A percentile compares a stretch with the other conserved stretches of the same genome.
Conservation (phyloP, 2,113 vertebrate genomes). For the Merops nubicus region DNA sequence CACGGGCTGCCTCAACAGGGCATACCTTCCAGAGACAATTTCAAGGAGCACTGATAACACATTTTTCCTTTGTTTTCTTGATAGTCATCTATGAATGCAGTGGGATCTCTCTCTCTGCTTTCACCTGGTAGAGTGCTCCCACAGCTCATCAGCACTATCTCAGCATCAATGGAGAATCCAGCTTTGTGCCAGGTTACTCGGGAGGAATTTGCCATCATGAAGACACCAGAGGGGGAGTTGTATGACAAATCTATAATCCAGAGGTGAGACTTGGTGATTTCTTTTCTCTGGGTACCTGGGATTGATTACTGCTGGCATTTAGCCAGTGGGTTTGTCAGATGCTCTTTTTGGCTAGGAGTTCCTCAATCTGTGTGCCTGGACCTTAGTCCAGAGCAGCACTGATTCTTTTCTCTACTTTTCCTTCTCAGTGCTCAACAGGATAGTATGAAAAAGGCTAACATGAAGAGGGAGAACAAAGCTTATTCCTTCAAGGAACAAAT, state of each 20-base stretch:
- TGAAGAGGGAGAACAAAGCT: constrained; percentile 97
- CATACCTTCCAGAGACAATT: neutral
- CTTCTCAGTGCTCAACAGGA: constrained; percentile 90
- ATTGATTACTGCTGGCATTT: neutral
- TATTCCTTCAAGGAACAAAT: constrained; percentile 99
- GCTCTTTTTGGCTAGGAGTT: neutral
- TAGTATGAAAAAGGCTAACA: constrained; percentile 91
- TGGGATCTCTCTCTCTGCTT: constrained; percentile 85
- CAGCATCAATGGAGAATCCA: constrained; percentile 79
- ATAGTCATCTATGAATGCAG: constrained; percentile 85
- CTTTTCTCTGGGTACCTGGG: neutral
- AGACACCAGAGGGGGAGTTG: constrained; percentile 87
- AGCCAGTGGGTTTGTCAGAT: neutral
- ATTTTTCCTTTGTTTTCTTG: constrained; percentile 74
- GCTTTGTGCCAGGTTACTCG: constrained; percentile 86
- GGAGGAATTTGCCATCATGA: constrained; percentile 93
- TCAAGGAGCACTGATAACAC: neutral
- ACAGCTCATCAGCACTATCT: constrained; percentile 84
- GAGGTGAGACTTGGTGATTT: constrained; percentile 76
- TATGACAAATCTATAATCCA: constrained; percentile 94
- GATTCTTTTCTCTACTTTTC: neutral
- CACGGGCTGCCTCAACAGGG: neutral
- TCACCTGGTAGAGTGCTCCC: constrained; percentile 89
- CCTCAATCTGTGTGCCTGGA: neutral
- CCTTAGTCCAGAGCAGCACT: neutral